Base-by-base conservation (phyloP, 2,797 vertebrate species). In the Pempheris klunzingeri region DNA sequence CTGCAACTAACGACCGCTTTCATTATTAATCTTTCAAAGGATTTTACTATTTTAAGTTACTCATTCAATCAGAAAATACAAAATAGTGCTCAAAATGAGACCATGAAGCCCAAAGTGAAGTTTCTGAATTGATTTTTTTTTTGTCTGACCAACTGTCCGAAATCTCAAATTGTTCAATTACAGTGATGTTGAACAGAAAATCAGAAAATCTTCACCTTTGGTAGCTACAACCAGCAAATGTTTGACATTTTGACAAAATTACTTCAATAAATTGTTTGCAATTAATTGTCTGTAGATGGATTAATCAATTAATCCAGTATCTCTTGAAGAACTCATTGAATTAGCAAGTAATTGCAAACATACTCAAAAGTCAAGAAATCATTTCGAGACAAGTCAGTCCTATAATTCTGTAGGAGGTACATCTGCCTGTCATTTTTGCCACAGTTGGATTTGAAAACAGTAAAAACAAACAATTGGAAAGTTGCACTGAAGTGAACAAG, bases 21-120 rank as follows among this genome's bases (percentile, higher is more conserved):
- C 7, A 39, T 50, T 36, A 68, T 63, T 46, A 44, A 43, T 52
- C 26, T 53, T 34, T n/a, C 24, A 59, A 52, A 44, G n/a, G n/a
- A n/a, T n/a, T n/a, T n/a, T 30, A 43, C 26, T 14, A 26, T 22
- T 58, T 18, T 38, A 36, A 34, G 49, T 47, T 1, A 13, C n/a
- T n/a, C 24, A 14, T 4, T 53, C 34, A 49, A 44, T 69, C 17
- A 47, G 30, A 55, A 63, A 30, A 57, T 20, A 47, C 22, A 55
- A 63, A 30, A 57, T 20, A 26, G 17, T 46, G 7, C 44, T 54
- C 1, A 46, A 26, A 28, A 20, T 20, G 39, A 50, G 22, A 58
- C 43, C 2, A 8, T 38, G 18, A 15, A 63, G 47, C 34, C 11
- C 24, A 39, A 5, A 46, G 9, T 22, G 10, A 62, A 38, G 12